Evolutionary conservation across 2,113 vertebrate species (phyloP).

Genomic region (Podocnemis expansa): DNA sequence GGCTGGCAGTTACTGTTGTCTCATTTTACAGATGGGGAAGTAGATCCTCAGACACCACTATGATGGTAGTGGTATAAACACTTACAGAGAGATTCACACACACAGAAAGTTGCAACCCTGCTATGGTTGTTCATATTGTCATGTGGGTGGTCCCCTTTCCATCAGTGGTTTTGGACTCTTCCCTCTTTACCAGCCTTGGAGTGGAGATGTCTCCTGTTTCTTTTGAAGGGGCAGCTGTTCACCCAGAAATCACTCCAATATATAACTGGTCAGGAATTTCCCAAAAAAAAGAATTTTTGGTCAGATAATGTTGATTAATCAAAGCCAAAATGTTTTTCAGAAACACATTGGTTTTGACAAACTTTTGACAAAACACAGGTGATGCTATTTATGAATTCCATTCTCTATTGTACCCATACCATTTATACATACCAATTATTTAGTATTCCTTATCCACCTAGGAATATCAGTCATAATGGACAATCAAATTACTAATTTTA

Average conservation of each 20-base stretch:
- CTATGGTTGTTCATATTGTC: not conserved
- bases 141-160: not conserved
- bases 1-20: not conserved
- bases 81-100: not conserved
- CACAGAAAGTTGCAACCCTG: not conserved
- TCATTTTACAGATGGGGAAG: not conserved
- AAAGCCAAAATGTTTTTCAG: not conserved
- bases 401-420: too few species aligned
- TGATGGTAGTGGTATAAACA: not conserved
- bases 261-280: not conserved
- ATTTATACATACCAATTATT: too few species aligned
- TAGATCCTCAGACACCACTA: not conserved
- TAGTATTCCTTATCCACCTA: too few species aligned
- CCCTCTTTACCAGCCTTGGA: not conserved
- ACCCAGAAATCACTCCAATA: not conserved
- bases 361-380: not conserved
- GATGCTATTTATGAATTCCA: too few species aligned
- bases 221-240: not conserved
- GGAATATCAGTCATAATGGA: too few species aligned
- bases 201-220: not conserved
- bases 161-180: not conserved
- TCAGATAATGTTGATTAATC: not conserved
- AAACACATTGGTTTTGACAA: not conserved
- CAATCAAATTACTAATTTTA: too few species aligned
- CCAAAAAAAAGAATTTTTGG: not conserved